Base-by-base conservation (phyloP, 2,797 vertebrate species). In the Toxotes lorentzi region DNA sequence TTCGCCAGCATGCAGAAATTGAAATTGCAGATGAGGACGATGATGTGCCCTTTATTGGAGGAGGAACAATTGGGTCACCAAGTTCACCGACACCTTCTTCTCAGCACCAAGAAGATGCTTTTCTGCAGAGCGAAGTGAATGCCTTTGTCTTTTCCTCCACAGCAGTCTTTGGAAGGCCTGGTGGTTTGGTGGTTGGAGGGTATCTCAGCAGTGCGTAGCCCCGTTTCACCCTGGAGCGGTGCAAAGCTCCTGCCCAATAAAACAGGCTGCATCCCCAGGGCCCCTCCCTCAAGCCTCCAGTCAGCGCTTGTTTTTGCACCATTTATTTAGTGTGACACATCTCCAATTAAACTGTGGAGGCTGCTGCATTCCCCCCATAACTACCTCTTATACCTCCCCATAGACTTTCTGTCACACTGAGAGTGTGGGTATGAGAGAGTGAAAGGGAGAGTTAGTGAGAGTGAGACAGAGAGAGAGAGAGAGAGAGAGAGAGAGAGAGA, bases 261-360 rank as follows among this genome's bases (percentile, higher is more conserved):
- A 93, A 93, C 94, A 92, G 91, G 89, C 89, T 85, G 89, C 82
- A 76, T 95, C 95, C 95, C 94, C 88, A 86, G 93, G 93, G 95
- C 92, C 93, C 83, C 90, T 93, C 91, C 92, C 94, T 95, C 94
- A 94, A 94, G 90, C 92, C 93, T 94, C 93, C 90, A 92, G 94
- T 95, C 94, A 94, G 91, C 88, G 93, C 94, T 95, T 95, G 95
- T 94, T 95, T 95, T 95, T 95, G 92, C 94, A 95, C 95, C 94
- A 96, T 96, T 95, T 95, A 95, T 96, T 96, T 95, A 96, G 94
- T 94, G 94, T 96, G 95, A 96, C 95, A 95, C 94, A 94, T 95
- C 95, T 95, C 94, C 95, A 96, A 95, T 96, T 96, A 96, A 95
- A 95, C 94, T 94, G 92, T 92, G 94, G 94, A 94, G 94, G 94